phyloP scores from a whole-genome alignment of 2,888 invertebrate species.

The Lasioglossum calceatum region DNA sequence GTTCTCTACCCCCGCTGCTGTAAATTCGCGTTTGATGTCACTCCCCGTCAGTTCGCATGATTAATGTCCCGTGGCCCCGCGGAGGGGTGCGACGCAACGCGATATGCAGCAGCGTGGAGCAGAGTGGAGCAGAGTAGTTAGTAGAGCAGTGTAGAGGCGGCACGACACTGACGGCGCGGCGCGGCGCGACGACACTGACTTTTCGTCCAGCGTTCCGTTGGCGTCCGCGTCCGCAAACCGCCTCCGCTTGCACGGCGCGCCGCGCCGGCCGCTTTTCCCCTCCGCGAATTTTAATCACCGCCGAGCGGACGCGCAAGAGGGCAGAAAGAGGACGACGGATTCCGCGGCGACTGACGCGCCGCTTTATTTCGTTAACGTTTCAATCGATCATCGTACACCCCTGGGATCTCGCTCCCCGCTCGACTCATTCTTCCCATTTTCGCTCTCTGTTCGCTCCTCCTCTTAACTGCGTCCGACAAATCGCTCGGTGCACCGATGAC shows the following conservation, averaged over 20 bases:
- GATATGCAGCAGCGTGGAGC: background rate
- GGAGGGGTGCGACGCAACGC: conserved; percentile 18
- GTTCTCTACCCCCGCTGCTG: conserved; percentile 58
- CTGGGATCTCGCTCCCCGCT: conserved; percentile 61
- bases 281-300: conserved; percentile 67
- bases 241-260: conserved; percentile 10
- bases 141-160: background rate
- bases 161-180: background rate
- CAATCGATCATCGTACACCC: conserved; percentile 75
- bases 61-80: conserved; percentile 72
- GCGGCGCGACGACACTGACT: background rate
- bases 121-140: background rate
- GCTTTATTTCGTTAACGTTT: conserved; percentile 78
- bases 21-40: conserved; percentile 80
- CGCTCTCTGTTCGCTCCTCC: conserved; percentile 29
- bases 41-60: conserved; percentile 77
- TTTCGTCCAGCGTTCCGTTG: conserved; percentile 23
- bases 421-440: conserved; percentile 26
- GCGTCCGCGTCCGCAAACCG: conserved; percentile 23
- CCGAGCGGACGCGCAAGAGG: conserved; percentile 42
- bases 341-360: conserved; percentile 68
- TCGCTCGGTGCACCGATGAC: conserved; percentile 32
- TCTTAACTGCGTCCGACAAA: conserved; percentile 32
- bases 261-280: conserved; percentile 4
- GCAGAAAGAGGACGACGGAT: conserved; percentile 52